Evolutionary conservation across 53 echinoderm and acorn worm genomes (phyloP).

Genomic region (Pentamera pediparva): DNA sequence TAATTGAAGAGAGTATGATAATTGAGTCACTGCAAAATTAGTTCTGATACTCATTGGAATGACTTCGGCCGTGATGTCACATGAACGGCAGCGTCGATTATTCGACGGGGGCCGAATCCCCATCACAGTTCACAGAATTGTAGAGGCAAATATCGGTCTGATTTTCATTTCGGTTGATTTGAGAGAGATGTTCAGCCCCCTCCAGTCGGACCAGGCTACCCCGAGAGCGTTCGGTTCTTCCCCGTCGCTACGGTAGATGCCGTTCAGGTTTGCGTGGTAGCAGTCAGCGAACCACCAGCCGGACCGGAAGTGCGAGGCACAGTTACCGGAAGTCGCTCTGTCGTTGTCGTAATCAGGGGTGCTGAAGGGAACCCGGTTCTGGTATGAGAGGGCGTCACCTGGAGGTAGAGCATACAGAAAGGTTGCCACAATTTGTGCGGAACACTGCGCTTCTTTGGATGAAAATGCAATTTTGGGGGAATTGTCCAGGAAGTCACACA

Average conservation of each 20-base stretch:
- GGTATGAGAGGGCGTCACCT: conserved; percentile 25
- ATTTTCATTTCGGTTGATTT: conserved; percentile 32
- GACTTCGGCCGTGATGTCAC: too few species aligned
- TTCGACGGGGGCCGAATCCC: too few species aligned
- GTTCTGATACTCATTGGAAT: too few species aligned
- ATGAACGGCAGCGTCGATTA: too few species aligned
- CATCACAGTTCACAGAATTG: too few species aligned
- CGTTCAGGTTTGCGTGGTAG: conserved; percentile 41
- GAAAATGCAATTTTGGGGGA: too few species aligned
- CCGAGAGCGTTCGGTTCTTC: background rate
- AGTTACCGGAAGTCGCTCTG: background rate
- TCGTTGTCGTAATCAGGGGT: conserved; percentile 44
- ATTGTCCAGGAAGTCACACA: too few species aligned
- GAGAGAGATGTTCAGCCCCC: conserved; percentile 11
- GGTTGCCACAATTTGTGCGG: background rate
- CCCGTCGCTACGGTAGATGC: conserved; percentile 17
- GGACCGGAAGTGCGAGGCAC: conserved; percentile 4
- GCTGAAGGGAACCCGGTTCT: conserved; percentile 10
- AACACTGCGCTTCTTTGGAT: too few species aligned
- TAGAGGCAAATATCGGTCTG: too few species aligned
- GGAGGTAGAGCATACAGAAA: background rate
- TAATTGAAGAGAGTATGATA: too few species aligned
- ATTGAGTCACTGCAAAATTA: too few species aligned
- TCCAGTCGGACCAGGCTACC: conserved; percentile 11
- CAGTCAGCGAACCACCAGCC: conserved; percentile 46